These are phyloP conservation scores for silkworm (Bombyx mori) DNA, from an alignment of 1,140 invertebrate genomes.

Conservation along the genomic window DNA sequence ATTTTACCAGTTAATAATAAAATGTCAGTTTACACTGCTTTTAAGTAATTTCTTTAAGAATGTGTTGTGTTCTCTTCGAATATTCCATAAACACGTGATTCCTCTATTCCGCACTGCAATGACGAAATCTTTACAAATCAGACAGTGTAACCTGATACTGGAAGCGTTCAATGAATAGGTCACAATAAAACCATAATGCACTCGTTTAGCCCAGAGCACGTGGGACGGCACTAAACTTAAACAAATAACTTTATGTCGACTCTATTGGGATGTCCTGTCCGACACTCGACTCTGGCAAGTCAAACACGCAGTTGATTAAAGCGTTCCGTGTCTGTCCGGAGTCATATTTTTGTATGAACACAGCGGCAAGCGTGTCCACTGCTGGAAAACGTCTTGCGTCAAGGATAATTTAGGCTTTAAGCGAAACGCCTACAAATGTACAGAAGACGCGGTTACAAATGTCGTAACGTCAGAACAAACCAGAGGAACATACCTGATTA, in stretches of 20 bases:
- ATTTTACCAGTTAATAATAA: background rate
- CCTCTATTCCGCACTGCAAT: background rate
- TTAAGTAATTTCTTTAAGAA: background rate
- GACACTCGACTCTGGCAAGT: background rate
- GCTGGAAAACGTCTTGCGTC: conserved; percentile 20
- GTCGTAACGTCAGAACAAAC: no score
- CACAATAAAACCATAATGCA: conserved; percentile 58
- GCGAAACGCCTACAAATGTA: conserved; percentile 22
- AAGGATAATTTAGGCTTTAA: conserved; percentile 30
- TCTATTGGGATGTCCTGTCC: conserved; percentile 65
- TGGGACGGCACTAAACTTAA: conserved; percentile 65
- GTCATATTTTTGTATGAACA: no score
- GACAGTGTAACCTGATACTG: conserved; percentile 16
- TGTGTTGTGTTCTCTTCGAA: no score
- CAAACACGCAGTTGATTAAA: background rate
- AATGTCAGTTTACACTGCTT: background rate
- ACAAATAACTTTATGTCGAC: conserved; percentile 63
- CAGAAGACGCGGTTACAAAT: conserved; percentile 21
- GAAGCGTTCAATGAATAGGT: conserved; percentile 48
- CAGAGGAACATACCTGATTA: no score
- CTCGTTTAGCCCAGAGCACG: conserved; percentile 40
- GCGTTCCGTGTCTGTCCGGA: background rate
- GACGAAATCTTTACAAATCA: background rate
- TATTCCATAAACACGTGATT: background rate
- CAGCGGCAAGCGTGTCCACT: conserved; percentile 10